Conservation (phyloP, 2,113 vertebrate species). For the Galbula dea region DNA sequence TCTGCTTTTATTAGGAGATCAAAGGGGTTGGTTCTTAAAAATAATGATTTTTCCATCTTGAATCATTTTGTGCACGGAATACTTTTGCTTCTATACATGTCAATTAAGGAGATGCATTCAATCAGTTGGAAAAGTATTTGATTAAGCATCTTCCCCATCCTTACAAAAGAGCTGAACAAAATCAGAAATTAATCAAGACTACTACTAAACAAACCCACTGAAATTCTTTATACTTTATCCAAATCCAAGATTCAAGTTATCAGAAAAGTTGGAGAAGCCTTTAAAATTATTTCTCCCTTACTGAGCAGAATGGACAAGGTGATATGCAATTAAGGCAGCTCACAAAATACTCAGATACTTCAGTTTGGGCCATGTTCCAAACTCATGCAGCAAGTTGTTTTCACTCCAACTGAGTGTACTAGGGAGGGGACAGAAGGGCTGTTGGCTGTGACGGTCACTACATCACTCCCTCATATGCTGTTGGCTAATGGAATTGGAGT, state of each 20-base stretch:
- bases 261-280: background rate
- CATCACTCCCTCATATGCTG: background rate
- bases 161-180: background rate
- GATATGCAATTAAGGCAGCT: background rate
- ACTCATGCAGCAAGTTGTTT: background rate
- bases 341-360: background rate
- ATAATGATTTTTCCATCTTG: background rate
- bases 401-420: background rate
- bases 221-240: background rate
- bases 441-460: background rate
- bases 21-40: background rate
- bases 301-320: background rate
- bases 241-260: background rate
- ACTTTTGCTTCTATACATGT: background rate
- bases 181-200: background rate
- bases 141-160: background rate
- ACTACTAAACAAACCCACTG: background rate
- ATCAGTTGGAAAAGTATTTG: constrained; percentile 11
- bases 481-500: background rate
- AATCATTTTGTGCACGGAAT: background rate
- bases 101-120: background rate
- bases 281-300: background rate
- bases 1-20: constrained; percentile 28
- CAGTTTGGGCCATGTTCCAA: background rate
- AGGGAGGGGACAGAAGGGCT: background rate